Evolutionary conservation across 2,888 invertebrate species (phyloP), one percentile per base, ranked within the genome.

Genomic region (Drosophila histrio): DNA sequence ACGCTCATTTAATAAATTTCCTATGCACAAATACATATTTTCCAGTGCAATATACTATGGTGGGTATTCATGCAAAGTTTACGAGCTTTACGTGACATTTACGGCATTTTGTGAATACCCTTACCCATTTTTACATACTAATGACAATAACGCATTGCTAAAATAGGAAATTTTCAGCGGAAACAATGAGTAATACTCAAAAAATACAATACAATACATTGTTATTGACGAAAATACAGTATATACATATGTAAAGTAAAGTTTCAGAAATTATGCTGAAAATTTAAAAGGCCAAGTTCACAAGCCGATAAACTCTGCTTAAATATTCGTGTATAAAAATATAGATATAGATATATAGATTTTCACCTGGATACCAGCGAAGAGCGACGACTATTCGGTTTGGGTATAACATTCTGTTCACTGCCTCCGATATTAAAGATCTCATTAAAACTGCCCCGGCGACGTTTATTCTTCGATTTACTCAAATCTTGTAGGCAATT

Each of bases 331-430:
- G 21, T 38, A 26, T 36, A 11, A 6, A 13, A 38, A 0, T 36
- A 30, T 13, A 38, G 15, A 30, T 49, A 26, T 36, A 11, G 5
- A 13, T 26, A 0, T 36, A 30, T 13, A 38, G 15, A 30, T 49
- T n/a, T 63, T 68, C 91, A 92, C 93, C 93, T 93, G 79, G 92
- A 90, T 47, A 93, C 92, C 60, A 93, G 82, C 52, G 93, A 93
- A 8, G 92, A 91, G 59, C 92, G 88, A 22, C 93, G 88, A 63
- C 89, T 92, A 61, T 58, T 57, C 4, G 41, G 32, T 8, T 56
- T 65, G 15, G 54, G 43, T 5, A 32, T 53, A 4, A 24, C 67
- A 63, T 62, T 69, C 26, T 47, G 11, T 54, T 50, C 57, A 58
- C 59, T 38, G 22, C 15, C 22, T 41, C 49, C 58, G 28, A 58